Evolutionary conservation across 2,888 invertebrate species (phyloP).

Genomic region (Drosophila pseudotalamancana): DNA sequence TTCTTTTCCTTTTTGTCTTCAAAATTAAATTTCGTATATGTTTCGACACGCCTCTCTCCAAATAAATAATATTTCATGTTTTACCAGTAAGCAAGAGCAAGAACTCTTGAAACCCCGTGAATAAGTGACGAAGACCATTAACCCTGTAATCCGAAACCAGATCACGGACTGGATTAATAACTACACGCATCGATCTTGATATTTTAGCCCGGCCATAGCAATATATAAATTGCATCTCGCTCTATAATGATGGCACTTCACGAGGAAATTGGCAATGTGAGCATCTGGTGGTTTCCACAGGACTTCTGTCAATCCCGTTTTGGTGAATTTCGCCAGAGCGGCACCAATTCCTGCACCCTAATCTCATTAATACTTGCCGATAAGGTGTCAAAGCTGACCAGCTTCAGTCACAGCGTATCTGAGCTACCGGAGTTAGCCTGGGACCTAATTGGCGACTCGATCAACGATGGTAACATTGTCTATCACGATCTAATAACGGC

Average conservation of each 20-base stretch:
- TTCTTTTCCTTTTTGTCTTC: neutral
- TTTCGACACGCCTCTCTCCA: constrained; percentile 1
- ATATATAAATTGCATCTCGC: neutral
- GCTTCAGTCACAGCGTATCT: constrained; percentile 34
- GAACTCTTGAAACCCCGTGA: neutral
- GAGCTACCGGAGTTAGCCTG: constrained; percentile 80
- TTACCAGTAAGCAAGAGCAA: neutral
- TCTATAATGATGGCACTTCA: constrained; percentile 59
- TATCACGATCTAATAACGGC: constrained; percentile 84
- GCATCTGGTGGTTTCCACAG: constrained; percentile 86
- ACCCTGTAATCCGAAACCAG: neutral
- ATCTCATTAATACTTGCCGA: constrained; percentile 86
- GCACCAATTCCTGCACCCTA: constrained; percentile 87
- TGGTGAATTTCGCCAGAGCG: constrained; percentile 84
- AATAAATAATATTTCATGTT: constrained; percentile 5
- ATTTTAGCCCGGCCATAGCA: too few relatives aligned
- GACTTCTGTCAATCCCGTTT: constrained; percentile 87
- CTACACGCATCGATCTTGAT: too few relatives aligned
- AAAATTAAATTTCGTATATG: constrained; percentile 8
- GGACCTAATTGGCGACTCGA: constrained; percentile 85
- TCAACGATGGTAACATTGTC: constrained; percentile 86
- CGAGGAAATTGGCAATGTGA: constrained; percentile 72
- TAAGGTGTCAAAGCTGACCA: constrained; percentile 74
- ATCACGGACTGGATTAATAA: neutral
- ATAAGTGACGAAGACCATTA: neutral